These are phyloP conservation scores for Vanessa atalanta DNA, from an alignment of 1,140 invertebrate species.

Conservation along the genomic window DNA sequence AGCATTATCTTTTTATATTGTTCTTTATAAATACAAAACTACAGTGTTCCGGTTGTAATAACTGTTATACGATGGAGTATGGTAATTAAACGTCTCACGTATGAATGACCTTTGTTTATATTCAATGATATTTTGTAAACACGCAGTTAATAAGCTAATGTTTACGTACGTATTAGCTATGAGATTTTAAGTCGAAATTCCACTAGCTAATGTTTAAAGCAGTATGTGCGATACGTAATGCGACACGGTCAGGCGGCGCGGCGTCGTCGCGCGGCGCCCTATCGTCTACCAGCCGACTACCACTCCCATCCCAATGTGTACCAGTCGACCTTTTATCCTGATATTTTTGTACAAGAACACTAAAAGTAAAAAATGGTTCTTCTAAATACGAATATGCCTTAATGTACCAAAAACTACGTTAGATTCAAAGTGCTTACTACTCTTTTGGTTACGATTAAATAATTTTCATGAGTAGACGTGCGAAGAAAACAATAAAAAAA, in stretches of 20 bases:
- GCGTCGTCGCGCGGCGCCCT: conserved; percentile 68
- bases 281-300: conserved; percentile 71
- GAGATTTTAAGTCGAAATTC: neutral
- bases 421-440: neutral
- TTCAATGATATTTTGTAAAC: conserved; percentile 2
- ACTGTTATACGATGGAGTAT: neutral
- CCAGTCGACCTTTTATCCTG: conserved; percentile 56
- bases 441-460: too few relatives aligned
- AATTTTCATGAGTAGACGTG: too few relatives aligned
- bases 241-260: conserved; percentile 62
- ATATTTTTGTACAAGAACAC: conserved; percentile 33
- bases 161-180: neutral
- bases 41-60: neutral
- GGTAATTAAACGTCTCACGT: neutral
- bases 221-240: conserved; percentile 55
- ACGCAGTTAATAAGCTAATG: neutral
- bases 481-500: too few relatives aligned
- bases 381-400: neutral
- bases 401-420: neutral
- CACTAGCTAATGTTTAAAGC: conserved; percentile 37
- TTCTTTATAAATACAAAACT: neutral
- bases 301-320: conserved; percentile 65
- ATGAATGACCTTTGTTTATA: neutral
- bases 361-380: too few relatives aligned
- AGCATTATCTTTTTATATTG: neutral